Conservation (phyloP, 2,888 invertebrate species). For the Vesta saturnalis region DNA sequence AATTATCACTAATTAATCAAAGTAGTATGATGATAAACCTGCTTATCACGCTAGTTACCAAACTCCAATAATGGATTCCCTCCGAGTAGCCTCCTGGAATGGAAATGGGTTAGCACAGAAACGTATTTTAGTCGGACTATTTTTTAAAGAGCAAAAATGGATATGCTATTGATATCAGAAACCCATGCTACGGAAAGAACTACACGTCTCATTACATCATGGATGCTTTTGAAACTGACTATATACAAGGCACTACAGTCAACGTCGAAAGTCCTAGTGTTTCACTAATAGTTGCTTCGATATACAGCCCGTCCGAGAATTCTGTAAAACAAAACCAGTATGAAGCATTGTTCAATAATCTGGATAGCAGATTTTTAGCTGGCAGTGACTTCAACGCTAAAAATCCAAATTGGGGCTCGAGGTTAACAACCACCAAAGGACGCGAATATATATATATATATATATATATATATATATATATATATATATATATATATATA, state of each 20-base stretch:
- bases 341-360: too few relatives aligned
- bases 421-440: too few relatives aligned
- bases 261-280: constrained; percentile 20
- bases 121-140: too few relatives aligned
- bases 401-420: too few relatives aligned
- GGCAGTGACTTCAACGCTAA: too few relatives aligned
- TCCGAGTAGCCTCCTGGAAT: too few relatives aligned
- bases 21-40: too few relatives aligned
- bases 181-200: constrained; percentile 36
- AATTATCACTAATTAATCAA: constrained; percentile 17
- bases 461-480: background rate
- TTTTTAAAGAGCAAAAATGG: constrained; percentile 29
- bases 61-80: too few relatives aligned
- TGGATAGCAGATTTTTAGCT: constrained; percentile 12
- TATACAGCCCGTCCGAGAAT: constrained; percentile 12
- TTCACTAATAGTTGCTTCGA: constrained; percentile 17
- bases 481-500: background rate
- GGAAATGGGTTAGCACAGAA: too few relatives aligned
- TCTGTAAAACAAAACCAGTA: too few relatives aligned
- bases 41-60: too few relatives aligned
- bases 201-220: constrained; percentile 25
- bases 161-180: constrained; percentile 37
- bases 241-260: constrained; percentile 24
- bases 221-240: constrained; percentile 27
- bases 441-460: too few relatives aligned